phyloP scores from a whole-genome alignment of 2,113 vertebrate species.

The Carassius carassius region DNA sequence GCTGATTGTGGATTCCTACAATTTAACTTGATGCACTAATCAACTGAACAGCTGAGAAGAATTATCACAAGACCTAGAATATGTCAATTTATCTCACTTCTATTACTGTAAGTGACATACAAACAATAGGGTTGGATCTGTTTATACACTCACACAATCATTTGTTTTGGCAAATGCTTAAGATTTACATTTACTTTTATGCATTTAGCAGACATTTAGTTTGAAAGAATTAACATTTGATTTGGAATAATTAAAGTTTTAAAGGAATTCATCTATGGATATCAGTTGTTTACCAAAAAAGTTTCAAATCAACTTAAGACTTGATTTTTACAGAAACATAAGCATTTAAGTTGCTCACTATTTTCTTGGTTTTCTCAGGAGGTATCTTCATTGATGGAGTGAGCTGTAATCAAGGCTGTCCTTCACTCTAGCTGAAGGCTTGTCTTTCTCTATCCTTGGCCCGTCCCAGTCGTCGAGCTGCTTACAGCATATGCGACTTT shows the following conservation, averaged over 20 bases:
- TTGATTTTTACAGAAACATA: not conserved
- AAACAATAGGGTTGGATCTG: too few relatives aligned
- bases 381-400: not conserved
- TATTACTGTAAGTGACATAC: too few relatives aligned
- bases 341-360: not conserved
- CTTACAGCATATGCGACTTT: constrained; percentile 36
- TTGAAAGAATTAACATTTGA: not conserved
- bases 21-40: too few relatives aligned
- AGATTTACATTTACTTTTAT: not conserved
- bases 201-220: not conserved
- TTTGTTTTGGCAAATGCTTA: not conserved
- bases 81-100: too few relatives aligned
- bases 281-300: not conserved
- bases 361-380: not conserved
- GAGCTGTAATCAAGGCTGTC: not conserved
- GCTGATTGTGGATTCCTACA: too few relatives aligned
- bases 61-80: too few relatives aligned
- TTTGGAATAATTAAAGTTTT: not conserved
- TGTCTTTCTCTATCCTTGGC: not conserved
- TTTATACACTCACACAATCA: too few relatives aligned
- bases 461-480: not conserved
- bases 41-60: too few relatives aligned
- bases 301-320: too few relatives aligned
- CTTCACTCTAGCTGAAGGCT: not conserved
- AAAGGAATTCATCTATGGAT: not conserved